phyloP scores from a whole-genome alignment of 2,113 vertebrate genomes.

The Trematocara macrostoma region DNA sequence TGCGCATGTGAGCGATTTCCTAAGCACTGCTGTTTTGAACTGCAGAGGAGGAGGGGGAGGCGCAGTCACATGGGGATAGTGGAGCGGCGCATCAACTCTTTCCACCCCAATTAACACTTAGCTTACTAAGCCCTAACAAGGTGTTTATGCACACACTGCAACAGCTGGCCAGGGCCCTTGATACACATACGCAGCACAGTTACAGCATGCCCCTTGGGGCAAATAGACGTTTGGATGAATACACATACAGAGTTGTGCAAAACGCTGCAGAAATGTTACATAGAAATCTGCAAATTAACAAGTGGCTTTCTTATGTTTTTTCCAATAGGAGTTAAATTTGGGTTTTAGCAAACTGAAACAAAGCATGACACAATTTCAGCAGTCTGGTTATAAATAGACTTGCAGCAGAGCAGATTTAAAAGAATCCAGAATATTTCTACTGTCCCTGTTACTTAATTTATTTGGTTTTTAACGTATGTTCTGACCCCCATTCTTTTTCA shows the following conservation, averaged over 20 bases:
- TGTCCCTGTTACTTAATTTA: not conserved
- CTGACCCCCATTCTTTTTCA: not conserved
- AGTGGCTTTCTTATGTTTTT: not conserved
- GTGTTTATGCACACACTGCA: slow-evolving; percentile 59
- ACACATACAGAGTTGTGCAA: not conserved
- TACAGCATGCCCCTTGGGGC: slow-evolving; percentile 22
- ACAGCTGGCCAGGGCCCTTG: slow-evolving; percentile 53
- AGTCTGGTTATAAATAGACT: not conserved
- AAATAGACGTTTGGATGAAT: slow-evolving; percentile 24
- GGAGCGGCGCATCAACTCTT: slow-evolving; percentile 40
- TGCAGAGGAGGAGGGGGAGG: not conserved
- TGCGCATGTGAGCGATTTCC: not conserved
- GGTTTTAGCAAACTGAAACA: not conserved
- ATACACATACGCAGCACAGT: slow-evolving; percentile 7
- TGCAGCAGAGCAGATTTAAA: not conserved
- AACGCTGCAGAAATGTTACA: not conserved
- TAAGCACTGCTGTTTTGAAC: slow-evolving; percentile 5
- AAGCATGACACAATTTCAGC: not conserved
- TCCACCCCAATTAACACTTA: slow-evolving; percentile 67
- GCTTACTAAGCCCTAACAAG: slow-evolving; percentile 62
- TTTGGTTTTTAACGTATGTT: not conserved
- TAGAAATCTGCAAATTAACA: not conserved
- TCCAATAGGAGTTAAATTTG: not conserved
- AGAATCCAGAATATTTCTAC: not conserved
- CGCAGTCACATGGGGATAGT: slow-evolving; percentile 25